A percentile compares a stretch with the other conserved stretches of the same genome.
Conservation (phyloP, 2,797 vertebrate genomes). For the Myotis myotis region DNA sequence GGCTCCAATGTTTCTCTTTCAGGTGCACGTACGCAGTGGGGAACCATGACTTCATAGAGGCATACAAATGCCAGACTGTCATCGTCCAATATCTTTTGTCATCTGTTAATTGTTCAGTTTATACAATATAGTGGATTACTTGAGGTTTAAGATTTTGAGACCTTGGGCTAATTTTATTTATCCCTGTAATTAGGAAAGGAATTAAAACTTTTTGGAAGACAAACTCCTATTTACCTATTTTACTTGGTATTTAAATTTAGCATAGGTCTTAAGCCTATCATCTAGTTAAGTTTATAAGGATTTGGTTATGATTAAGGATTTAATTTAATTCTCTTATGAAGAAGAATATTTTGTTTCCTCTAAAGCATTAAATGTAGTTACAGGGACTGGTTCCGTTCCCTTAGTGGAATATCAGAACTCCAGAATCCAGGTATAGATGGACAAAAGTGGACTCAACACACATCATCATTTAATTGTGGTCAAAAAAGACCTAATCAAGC, state of each 20-base stretch:
- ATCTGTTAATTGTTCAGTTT: accelerated
- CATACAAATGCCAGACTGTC: conserved; percentile 96
- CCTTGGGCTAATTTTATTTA: background rate
- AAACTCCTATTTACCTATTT: background rate
- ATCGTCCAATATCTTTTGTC: conserved; percentile 98
- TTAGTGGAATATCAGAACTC: background rate
- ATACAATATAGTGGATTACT: background rate
- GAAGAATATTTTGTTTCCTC: background rate
- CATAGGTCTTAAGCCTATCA: background rate
- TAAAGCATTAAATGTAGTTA: background rate
- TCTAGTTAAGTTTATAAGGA: background rate
- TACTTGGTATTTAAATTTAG: background rate
- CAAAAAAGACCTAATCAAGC: background rate
- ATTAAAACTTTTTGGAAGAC: background rate
- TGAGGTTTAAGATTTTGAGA: background rate
- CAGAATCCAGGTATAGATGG: background rate
- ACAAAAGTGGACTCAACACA: background rate
- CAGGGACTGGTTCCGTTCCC: background rate
- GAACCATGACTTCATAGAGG: conserved; percentile 97
- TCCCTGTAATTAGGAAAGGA: background rate
- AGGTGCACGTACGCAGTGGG: conserved; percentile 94
- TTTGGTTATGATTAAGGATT: background rate
- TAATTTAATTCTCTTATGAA: background rate
- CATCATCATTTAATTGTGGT: background rate
- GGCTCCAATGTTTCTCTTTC: conserved; percentile 63